Evolutionary conservation across 2,113 vertebrate genomes (phyloP), one percentile per base, ranked within the genome.

Genomic region (Nesogale talazaci): DNA sequence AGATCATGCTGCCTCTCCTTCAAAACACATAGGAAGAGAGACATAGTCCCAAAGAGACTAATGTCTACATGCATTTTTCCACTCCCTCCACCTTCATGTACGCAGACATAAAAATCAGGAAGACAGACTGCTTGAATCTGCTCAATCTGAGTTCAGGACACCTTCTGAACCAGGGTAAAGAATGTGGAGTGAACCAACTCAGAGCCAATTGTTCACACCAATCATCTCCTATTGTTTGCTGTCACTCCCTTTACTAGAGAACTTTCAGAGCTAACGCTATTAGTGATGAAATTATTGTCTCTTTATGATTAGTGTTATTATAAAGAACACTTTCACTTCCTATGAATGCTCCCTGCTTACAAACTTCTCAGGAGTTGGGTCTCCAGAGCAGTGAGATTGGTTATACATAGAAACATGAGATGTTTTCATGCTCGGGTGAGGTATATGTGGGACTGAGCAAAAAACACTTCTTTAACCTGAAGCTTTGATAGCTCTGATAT

Each of bases 211-310:
- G 29, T 29, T 82, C 36, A 42, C 57, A 42, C 25, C 6, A 42
- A 1, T 36, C 4, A 5, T 19, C 91, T 89, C 61, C 22, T 56
- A 22, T 56, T 57, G 34, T 83, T 86, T 61, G 2, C 10, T 92
- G 36, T 17, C 57, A 27, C 36, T 42, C 16, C 67, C 3, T 83
- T 85, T 27, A 16, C 31, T 57, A 42, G 4, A 72, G 56, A 77
- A 7, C 22, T 83, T 78, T 63, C 11, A n/a, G 63, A 61, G 31
- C 63, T 83, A 38, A 59, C 65, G 34, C 31, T 65, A 65, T 61
- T 61, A 86, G 38, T 40, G n/a, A 79, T 83, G 27, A 94, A 83
- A 38, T 65, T 70, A 22, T 61, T 79, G 14, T 80, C n/a, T 80
- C 86, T 75, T 69, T 12, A 57, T 42, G 31, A 9, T 67, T 61